phyloP scores from a whole-genome alignment of 2,113 vertebrate genomes.

The Tursiops truncatus region DNA sequence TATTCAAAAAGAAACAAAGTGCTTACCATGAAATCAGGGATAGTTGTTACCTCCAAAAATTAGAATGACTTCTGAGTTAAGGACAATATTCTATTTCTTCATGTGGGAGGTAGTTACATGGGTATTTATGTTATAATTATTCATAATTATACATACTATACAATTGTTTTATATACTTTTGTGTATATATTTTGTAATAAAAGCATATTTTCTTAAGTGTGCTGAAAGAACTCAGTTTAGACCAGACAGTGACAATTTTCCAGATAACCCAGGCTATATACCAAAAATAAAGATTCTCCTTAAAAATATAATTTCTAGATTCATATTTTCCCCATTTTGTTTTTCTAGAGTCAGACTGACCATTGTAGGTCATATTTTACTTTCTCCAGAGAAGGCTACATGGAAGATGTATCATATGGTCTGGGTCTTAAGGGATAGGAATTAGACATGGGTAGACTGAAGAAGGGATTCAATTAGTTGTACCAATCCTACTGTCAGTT shows the following conservation, averaged over 20 bases:
- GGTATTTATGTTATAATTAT: conserved; percentile 6
- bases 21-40: neutral
- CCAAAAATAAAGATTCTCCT: neutral
- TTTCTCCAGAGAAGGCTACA: neutral
- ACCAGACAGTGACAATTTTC: neutral
- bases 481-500: neutral
- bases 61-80: neutral
- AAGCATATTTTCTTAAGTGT: neutral
- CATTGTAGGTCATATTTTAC: neutral
- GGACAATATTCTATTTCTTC: neutral
- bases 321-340: neutral
- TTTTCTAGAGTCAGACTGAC: neutral
- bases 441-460: neutral
- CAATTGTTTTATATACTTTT: neutral
- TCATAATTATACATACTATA: neutral
- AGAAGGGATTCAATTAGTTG: neutral
- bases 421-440: neutral
- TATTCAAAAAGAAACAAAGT: neutral
- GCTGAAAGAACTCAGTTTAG: neutral
- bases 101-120: neutral
- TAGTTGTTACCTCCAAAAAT: neutral
- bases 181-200: neutral
- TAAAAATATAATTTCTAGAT: neutral
- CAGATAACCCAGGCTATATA: neutral
- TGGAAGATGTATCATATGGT: neutral